Conservation (phyloP, 2,113 vertebrate genomes). For the Paramormyrops kingsleyae region DNA sequence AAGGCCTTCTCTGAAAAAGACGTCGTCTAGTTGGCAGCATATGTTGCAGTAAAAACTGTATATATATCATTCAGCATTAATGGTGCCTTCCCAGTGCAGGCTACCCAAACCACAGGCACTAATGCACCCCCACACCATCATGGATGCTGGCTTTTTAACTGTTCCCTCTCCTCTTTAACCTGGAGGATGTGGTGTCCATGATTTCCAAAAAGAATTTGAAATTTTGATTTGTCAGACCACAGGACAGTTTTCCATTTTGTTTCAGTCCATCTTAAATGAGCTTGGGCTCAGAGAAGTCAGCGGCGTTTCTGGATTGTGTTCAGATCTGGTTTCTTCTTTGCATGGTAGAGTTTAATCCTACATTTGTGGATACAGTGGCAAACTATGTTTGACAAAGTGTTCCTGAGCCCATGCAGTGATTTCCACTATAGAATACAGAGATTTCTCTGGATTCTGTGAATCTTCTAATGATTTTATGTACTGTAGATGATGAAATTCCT, state of each 20-base stretch:
- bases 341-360: too few relatives aligned
- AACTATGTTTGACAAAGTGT: too few relatives aligned
- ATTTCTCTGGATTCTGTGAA: background rate
- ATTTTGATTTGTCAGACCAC: too few relatives aligned
- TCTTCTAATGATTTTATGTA: background rate
- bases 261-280: too few relatives aligned
- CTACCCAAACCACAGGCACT: background rate
- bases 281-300: too few relatives aligned
- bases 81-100: background rate
- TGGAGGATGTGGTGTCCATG: background rate
- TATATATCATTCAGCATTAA: background rate
- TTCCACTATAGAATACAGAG: too few relatives aligned
- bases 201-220: too few relatives aligned
- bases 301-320: too few relatives aligned
- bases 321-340: too few relatives aligned
- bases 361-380: too few relatives aligned
- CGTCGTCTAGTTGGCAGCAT: background rate
- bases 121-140: background rate
- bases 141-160: background rate
- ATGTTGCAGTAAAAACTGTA: background rate
- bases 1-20: background rate
- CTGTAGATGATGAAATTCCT: background rate
- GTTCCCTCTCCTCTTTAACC: background rate
- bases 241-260: too few relatives aligned
- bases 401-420: too few relatives aligned